These are phyloP conservation scores for Acomys russatus DNA, from an alignment of 2,797 vertebrate species.

Conservation along the genomic window DNA sequence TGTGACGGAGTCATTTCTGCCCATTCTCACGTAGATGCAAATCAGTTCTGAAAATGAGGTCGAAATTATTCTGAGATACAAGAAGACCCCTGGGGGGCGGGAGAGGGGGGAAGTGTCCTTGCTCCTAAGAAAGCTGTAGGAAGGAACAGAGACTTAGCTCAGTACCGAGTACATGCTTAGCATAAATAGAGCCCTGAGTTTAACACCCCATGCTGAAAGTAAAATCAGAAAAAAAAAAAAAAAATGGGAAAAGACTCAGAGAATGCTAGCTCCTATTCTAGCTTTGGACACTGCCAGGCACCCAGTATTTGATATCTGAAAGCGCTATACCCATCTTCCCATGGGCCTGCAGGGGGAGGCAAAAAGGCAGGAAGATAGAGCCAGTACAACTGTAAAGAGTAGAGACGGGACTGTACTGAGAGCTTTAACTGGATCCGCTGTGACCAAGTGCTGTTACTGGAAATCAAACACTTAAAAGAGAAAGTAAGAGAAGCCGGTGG, in stretches of 20 bases:
- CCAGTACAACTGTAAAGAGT: neutral
- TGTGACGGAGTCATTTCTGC: neutral
- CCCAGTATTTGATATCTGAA: neutral
- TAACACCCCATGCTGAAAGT: neutral
- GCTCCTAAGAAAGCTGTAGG: conserved; percentile 36
- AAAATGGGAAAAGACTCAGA: neutral
- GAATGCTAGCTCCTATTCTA: neutral
- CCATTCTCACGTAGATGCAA: neutral
- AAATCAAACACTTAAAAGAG: neutral
- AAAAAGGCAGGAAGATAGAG: neutral
- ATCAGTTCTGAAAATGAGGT: conserved; percentile 44
- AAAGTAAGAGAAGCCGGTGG: neutral
- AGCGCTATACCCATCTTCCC: neutral
- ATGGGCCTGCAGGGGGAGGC: neutral
- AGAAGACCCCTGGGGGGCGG: neutral
- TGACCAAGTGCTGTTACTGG: neutral
- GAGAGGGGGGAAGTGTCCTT: neutral
- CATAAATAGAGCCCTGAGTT: neutral
- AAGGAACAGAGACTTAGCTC: neutral
- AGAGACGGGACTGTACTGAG: neutral
- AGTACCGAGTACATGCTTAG: neutral
- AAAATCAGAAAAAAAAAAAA: neutral
- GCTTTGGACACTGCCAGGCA: neutral
- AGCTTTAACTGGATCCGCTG: neutral
- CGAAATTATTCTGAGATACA: neutral